These are phyloP conservation scores for Scolopax bukidnonensis DNA, from an alignment of 2,797 vertebrate species.

Conservation along the genomic window DNA sequence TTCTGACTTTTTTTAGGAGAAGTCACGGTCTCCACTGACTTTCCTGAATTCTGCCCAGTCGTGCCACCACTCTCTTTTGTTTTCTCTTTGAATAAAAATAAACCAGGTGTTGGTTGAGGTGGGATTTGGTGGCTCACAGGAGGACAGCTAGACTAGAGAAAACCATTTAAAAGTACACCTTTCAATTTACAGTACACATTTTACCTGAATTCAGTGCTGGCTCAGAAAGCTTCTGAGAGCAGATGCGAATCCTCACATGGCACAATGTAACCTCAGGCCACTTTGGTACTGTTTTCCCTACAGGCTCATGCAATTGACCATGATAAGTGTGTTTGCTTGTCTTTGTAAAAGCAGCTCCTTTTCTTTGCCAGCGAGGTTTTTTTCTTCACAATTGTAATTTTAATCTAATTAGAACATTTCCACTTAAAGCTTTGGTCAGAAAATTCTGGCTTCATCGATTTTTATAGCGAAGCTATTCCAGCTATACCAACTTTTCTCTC, in stretches of 20 bases:
- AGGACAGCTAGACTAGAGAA: constrained; percentile 24
- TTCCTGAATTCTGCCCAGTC: neutral
- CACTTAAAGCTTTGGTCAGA: constrained; percentile 25
- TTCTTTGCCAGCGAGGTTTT: constrained; percentile 17
- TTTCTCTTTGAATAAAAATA: constrained; percentile 10
- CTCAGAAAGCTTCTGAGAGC: constrained; percentile 30
- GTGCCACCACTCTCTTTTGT: neutral
- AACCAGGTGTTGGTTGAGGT: neutral
- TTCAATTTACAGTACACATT: constrained; percentile 37
- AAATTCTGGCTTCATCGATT: constrained; percentile 39
- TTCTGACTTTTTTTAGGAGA: neutral
- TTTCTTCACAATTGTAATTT: constrained; percentile 20
- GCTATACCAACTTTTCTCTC: constrained; percentile 47
- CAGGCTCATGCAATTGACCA: constrained; percentile 12
- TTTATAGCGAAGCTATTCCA: constrained; percentile 33
- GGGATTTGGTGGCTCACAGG: constrained; percentile 41
- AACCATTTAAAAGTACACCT: constrained; percentile 37
- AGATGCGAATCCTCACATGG: constrained; percentile 3
- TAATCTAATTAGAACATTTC: constrained; percentile 34
- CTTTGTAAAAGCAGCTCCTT: constrained; percentile 48
- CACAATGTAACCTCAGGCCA: constrained; percentile 18
- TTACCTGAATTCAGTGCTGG: constrained; percentile 7
- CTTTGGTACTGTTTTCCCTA: constrained; percentile 22
- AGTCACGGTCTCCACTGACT: neutral
- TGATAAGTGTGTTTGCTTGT: constrained; percentile 40